These are phyloP conservation scores for Linyphia triangularis DNA, from an alignment of 2,888 invertebrate species.

Conservation along the genomic window DNA sequence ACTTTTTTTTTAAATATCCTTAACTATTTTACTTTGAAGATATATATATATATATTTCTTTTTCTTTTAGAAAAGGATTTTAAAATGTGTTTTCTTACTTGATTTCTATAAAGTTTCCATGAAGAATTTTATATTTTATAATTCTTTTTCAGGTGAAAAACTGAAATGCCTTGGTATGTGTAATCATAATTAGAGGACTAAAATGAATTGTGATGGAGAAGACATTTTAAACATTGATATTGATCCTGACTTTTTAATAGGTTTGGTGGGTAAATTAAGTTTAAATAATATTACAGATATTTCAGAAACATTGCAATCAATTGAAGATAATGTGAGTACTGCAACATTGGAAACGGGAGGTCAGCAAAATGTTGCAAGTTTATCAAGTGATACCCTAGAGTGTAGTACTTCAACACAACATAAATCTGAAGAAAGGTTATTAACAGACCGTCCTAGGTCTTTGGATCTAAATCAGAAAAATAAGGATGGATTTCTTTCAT, in stretches of 20 bases:
- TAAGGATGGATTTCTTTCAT: conserved; percentile 7
- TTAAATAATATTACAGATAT: conserved; percentile 30
- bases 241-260: conserved; percentile 41
- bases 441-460: background rate
- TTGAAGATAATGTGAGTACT: conserved; percentile 9
- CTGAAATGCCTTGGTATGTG: background rate
- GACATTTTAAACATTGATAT: conserved; percentile 40
- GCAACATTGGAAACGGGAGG: background rate
- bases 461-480: background rate
- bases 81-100: background rate
- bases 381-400: background rate
- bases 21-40: background rate
- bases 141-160: background rate
- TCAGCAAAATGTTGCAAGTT: background rate
- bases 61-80: background rate
- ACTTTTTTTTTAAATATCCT: background rate
- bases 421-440: background rate
- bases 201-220: background rate
- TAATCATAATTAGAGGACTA: background rate
- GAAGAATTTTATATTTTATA: no score
- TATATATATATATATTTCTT: background rate
- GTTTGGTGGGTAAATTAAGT: conserved; percentile 34
- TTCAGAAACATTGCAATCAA: conserved; percentile 18
- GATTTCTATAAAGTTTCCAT: background rate
- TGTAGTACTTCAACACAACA: background rate